Conservation (phyloP, 2,888 invertebrate species). For the Drosophila ochracea region DNA sequence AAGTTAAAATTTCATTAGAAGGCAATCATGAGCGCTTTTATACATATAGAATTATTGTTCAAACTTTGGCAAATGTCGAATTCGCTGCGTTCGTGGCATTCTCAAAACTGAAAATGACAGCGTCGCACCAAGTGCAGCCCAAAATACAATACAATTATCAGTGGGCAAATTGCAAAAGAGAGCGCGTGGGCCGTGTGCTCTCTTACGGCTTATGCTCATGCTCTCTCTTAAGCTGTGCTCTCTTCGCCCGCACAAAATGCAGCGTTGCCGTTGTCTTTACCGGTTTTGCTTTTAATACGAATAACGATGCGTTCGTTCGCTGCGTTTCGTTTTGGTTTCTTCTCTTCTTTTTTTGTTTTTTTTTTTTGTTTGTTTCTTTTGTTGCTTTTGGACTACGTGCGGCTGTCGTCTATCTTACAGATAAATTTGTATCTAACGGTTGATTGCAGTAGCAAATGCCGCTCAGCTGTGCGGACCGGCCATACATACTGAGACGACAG, state of each 20-base stretch:
- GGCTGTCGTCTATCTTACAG: constrained; percentile 47
- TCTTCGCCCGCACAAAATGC: constrained; percentile 60
- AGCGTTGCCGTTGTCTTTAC: constrained; percentile 40
- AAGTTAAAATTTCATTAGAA: not conserved
- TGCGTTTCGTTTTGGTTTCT: not conserved
- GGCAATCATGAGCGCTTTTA: not conserved
- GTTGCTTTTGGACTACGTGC: constrained; percentile 18
- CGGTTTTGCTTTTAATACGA: constrained; percentile 56
- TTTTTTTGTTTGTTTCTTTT: constrained; percentile 9
- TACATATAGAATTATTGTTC: not conserved
- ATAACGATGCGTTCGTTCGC: constrained; percentile 39
- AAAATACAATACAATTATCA: constrained; percentile 24
- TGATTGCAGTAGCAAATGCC: constrained; percentile 63
- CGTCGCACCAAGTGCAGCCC: constrained; percentile 25
- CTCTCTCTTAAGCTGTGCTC: constrained; percentile 16
- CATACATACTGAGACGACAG: constrained; percentile 8
- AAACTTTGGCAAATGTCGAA: constrained; percentile 13
- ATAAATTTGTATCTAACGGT: constrained; percentile 67
- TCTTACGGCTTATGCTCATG: not conserved
- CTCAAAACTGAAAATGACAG: constrained; percentile 35
- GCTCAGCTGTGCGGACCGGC: constrained; percentile 69
- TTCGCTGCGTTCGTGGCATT: constrained; percentile 55
- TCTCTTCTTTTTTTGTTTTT: not conserved
- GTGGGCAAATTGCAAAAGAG: constrained; percentile 11
- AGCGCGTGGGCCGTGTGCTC: not conserved